A percentile compares a stretch with the other conserved stretches of the same genome.
Evolutionary conservation across 2,797 vertebrate species (phyloP).

Genomic region (Acridotheres tristis): DNA sequence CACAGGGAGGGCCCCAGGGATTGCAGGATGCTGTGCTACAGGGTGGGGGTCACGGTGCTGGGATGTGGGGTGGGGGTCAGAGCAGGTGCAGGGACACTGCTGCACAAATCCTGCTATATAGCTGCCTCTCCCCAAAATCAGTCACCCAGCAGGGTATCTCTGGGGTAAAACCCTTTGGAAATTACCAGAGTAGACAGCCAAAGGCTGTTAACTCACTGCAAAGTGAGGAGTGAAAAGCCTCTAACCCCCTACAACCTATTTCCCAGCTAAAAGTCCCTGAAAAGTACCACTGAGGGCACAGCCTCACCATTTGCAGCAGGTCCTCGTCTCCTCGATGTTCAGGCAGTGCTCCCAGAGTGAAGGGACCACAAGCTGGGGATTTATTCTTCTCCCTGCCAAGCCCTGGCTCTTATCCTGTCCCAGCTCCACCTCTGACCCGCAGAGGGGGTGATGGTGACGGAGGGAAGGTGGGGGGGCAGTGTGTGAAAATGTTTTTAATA

Average conservation of each 20-base stretch:
- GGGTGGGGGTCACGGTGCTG: background rate
- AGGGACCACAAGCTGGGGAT: background rate
- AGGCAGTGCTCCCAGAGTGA: background rate
- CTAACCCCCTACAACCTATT: background rate
- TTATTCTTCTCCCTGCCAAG: background rate
- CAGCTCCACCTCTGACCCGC: constrained; percentile 3
- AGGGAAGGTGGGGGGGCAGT: background rate
- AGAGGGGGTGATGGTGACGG: background rate
- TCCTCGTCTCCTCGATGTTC: background rate
- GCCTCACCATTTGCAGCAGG: constrained; percentile 46
- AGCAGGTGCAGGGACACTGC: too few species aligned
- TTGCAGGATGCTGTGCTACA: background rate
- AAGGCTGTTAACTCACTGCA: accelerated
- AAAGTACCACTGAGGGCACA: background rate
- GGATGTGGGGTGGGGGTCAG: background rate
- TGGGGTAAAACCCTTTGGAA: background rate
- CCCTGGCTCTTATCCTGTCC: constrained; percentile 13
- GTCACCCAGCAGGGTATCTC: background rate
- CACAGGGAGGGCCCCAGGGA: background rate
- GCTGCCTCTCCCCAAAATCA: background rate
- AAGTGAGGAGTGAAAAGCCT: background rate
- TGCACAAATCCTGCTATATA: background rate
- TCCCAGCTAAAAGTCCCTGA: background rate
- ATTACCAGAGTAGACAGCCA: accelerated
- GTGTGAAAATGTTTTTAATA: background rate